Percentiles rank a stretch among this genome's conserved stretches.
These are phyloP conservation scores for Rhinichthys osculus DNA, from an alignment of 2,797 vertebrate species.

Conservation along the genomic window DNA sequence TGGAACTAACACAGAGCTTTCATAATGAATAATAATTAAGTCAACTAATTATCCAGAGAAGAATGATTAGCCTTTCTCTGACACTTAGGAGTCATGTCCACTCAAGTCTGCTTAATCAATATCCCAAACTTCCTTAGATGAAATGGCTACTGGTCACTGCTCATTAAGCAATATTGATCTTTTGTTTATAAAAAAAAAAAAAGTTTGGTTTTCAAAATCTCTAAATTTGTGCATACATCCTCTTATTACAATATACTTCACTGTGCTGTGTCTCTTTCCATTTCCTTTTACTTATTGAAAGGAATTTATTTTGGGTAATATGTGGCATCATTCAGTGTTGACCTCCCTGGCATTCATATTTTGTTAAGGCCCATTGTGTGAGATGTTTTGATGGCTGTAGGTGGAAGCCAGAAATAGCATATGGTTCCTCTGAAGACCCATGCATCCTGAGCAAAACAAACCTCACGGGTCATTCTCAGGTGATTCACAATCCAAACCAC, in stretches of 20 bases:
- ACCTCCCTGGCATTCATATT: conserved; percentile 24
- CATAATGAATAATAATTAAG: conserved; percentile 61
- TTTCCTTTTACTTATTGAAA: not conserved
- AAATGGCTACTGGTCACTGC: conserved; percentile 10
- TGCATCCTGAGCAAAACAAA: not conserved
- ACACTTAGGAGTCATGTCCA: conserved; percentile 36
- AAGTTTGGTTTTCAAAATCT: not conserved
- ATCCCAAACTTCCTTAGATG: conserved; percentile 27
- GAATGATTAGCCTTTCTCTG: conserved; percentile 44
- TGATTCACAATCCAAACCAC: conserved; percentile 20
- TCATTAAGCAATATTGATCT: not conserved
- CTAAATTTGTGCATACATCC: not conserved
- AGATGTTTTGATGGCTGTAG: not conserved
- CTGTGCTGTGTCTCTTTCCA: not conserved
- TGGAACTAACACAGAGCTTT: conserved; percentile 37
- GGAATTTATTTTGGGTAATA: not conserved
- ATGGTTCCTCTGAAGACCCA: conserved; percentile 5
- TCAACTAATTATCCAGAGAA: conserved; percentile 58
- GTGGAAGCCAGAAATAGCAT: not conserved
- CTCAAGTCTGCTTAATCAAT: conserved; percentile 55
- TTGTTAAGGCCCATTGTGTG: conserved; percentile 6
- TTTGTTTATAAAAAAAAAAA: not conserved
- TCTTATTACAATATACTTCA: not conserved
- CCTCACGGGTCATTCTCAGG: conserved; percentile 22
- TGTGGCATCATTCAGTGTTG: conserved; percentile 12